Evolutionary conservation across 1,140 invertebrate species (phyloP).

Genomic region (Bombus consobrinus): DNA sequence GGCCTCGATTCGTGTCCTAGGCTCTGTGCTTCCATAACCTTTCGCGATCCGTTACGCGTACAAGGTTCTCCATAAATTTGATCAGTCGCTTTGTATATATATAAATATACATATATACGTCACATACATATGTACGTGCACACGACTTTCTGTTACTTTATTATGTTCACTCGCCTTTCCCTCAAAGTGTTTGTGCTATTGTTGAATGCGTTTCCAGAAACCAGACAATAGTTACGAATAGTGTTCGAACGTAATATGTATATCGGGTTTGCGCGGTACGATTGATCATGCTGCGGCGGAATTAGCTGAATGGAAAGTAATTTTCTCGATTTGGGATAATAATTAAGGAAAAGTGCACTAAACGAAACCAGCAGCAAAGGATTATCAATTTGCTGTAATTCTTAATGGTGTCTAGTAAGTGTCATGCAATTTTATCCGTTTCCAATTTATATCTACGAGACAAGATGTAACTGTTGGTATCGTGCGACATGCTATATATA

Average conservation of each 20-base stretch:
- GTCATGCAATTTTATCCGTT: conserved; percentile 4
- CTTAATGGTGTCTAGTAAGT: conserved; percentile 51
- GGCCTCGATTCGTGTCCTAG: not conserved
- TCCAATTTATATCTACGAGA: not conserved
- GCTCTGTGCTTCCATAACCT: conserved; percentile 28
- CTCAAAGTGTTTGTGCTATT: conserved; percentile 16
- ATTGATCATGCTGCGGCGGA: conserved; percentile 59
- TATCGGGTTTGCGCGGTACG: conserved; percentile 32
- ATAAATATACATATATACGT: not conserved
- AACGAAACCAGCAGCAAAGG: conserved; percentile 19
- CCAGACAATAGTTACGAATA: conserved; percentile 16
- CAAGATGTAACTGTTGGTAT: not conserved
- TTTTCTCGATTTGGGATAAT: conserved; percentile 36
- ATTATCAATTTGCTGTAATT: conserved; percentile 39
- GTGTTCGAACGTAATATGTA: not conserved
- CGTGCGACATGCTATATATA: not conserved
- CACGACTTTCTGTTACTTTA: not conserved
- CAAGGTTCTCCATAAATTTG: not conserved
- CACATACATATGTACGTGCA: not conserved
- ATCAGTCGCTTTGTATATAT: not conserved
- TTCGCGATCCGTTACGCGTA: conserved; percentile 25
- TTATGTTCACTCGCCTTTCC: not conserved
- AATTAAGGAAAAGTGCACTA: conserved; percentile 46
- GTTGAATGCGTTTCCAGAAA: conserved; percentile 32
- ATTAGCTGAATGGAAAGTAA: conserved; percentile 62